These are phyloP conservation scores for Drosophila carrolli DNA, from an alignment of 1,140 invertebrate genomes.

Conservation along the genomic window DNA sequence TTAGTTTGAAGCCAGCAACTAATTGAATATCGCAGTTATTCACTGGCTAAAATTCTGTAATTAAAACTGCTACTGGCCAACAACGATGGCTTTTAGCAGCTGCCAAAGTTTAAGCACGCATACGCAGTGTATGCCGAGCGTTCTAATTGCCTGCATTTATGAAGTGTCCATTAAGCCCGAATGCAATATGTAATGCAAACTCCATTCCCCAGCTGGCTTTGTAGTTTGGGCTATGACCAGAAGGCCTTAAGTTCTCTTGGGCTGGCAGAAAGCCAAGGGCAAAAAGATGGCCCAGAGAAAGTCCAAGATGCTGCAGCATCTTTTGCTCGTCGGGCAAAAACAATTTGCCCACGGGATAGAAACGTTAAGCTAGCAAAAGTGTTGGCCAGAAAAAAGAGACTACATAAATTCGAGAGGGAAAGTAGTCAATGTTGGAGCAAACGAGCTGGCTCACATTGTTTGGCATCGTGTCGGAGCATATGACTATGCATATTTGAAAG, in stretches of 20 bases:
- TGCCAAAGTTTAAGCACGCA: conserved; percentile 25
- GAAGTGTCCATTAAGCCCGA: conserved; percentile 64
- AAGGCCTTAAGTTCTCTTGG: conserved; percentile 5
- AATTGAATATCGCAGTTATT: conserved; percentile 11
- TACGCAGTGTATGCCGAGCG: conserved; percentile 46
- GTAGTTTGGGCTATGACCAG: background rate
- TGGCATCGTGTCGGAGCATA: conserved; percentile 64
- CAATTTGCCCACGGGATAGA: conserved; percentile 59
- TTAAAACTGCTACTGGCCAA: conserved; percentile 51
- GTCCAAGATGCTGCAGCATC: conserved; percentile 30
- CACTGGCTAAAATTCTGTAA: conserved; percentile 43
- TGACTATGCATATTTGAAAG: conserved; percentile 80
- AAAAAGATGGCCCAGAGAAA: conserved; percentile 29
- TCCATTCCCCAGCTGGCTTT: conserved; percentile 8
- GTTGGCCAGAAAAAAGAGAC: conserved; percentile 24
- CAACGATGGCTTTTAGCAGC: conserved; percentile 40
- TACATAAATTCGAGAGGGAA: conserved; percentile 53
- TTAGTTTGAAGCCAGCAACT: background rate
- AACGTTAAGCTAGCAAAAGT: conserved; percentile 52
- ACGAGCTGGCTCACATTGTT: conserved; percentile 52
- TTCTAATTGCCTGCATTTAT: conserved; percentile 72
- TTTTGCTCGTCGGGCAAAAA: conserved; percentile 24
- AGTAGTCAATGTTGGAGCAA: background rate
- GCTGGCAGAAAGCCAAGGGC: conserved; percentile 35
- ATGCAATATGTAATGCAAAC: conserved; percentile 36